Percentiles rank a stretch among this genome's conserved stretches.
These are phyloP conservation scores for Eupithecia tripunctaria DNA, from an alignment of 2,888 invertebrate genomes.

Conservation along the genomic window DNA sequence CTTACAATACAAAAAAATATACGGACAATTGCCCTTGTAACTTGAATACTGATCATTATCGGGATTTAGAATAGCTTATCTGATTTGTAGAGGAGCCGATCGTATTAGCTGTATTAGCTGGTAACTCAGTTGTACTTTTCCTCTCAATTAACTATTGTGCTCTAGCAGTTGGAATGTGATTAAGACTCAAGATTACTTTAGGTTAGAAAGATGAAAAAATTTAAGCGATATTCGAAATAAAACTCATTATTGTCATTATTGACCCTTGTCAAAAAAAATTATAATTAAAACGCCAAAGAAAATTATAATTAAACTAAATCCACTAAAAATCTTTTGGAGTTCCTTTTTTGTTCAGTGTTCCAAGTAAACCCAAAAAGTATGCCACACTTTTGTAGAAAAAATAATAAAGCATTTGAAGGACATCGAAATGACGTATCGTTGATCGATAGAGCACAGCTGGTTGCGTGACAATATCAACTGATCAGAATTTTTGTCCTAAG, in stretches of 20 bases:
- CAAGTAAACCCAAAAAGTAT: neutral
- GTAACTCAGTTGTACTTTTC: conserved; percentile 69
- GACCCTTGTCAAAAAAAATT: neutral
- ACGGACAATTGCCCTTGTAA: conserved; percentile 77
- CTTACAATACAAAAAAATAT: conserved; percentile 61
- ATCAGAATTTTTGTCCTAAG: conserved; percentile 67
- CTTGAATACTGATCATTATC: conserved; percentile 82
- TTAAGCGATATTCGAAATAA: neutral
- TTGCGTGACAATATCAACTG: conserved; percentile 69
- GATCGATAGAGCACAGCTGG: conserved; percentile 72
- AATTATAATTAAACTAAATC: neutral
- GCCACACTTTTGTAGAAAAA: conserved; percentile 20
- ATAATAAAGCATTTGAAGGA: conserved; percentile 37
- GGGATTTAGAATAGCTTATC: conserved; percentile 74
- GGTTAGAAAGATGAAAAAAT: neutral
- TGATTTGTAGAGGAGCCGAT: conserved; percentile 73
- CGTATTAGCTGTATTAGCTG: conserved; percentile 66
- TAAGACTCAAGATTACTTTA: conserved; percentile 11
- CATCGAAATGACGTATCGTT: conserved; percentile 52
- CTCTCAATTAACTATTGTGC: conserved; percentile 67
- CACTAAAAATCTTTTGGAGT: neutral
- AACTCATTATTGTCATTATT: neutral
- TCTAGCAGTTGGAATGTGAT: conserved; percentile 47
- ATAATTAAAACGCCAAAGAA: neutral
- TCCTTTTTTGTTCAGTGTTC: neutral